phyloP scores from a whole-genome alignment of 2,888 invertebrate genomes.

The Strigamia maritima region DNA sequence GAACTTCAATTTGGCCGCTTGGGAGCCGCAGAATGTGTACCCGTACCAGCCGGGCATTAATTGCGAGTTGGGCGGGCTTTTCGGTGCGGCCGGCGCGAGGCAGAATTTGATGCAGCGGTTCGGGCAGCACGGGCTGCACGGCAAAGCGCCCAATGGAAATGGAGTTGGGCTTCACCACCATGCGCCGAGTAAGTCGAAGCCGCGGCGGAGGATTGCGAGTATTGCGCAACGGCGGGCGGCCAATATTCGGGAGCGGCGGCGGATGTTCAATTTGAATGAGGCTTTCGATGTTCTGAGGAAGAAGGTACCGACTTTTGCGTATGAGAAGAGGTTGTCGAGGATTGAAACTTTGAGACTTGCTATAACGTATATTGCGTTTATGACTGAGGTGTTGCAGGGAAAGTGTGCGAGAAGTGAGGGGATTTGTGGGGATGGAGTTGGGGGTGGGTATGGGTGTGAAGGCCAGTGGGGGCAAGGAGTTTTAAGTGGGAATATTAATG shows the following conservation, averaged over 20 bases:
- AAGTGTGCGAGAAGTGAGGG: constrained; percentile 39
- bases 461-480: too few species aligned
- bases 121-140: too few species aligned
- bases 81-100: background rate
- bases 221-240: constrained; percentile 87
- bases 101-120: constrained; percentile 25
- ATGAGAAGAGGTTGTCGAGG: constrained; percentile 89
- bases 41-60: constrained; percentile 29
- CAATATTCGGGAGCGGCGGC: constrained; percentile 83
- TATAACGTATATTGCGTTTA: constrained; percentile 94
- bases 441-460: background rate
- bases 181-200: constrained; percentile 56
- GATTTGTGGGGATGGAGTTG: constrained; percentile 8
- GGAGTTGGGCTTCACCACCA: too few species aligned
- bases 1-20: constrained; percentile 41
- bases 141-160: constrained; percentile 26
- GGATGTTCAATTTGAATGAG: constrained; percentile 95
- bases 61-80: constrained; percentile 39
- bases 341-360: constrained; percentile 92
- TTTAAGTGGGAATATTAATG: too few species aligned
- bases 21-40: constrained; percentile 40
- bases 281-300: constrained; percentile 88
- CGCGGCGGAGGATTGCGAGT: constrained; percentile 81
- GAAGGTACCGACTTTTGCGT: constrained; percentile 93
- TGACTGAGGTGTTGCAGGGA: constrained; percentile 73